phyloP scores from a whole-genome alignment of 2,113 vertebrate species.

The Catharus fuscescens region DNA sequence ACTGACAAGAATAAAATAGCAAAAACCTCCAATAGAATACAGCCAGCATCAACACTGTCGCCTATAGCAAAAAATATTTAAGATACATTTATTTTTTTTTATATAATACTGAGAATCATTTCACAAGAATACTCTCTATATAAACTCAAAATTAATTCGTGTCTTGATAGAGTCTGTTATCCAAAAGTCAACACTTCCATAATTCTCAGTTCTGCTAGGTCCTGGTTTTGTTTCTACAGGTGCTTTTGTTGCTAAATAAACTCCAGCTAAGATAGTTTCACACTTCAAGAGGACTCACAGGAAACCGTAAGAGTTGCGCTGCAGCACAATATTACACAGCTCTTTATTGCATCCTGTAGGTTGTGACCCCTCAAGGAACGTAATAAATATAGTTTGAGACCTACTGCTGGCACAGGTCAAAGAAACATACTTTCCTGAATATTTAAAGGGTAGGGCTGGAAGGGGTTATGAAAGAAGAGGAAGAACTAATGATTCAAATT shows the following conservation, averaged over 20 bases:
- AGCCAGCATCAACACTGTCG: background rate
- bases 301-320: background rate
- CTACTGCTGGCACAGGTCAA: background rate
- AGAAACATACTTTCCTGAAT: background rate
- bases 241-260: background rate
- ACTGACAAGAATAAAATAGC: background rate
- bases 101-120: background rate
- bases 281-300: background rate
- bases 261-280: background rate
- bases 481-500: background rate
- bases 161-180: background rate
- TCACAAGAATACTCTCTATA: background rate
- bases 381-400: background rate
- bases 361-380: background rate
- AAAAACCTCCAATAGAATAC: accelerated
- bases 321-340: background rate
- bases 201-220: background rate
- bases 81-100: background rate
- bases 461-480: background rate
- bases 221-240: background rate
- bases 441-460: background rate
- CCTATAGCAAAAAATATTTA: background rate
- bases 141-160: background rate
- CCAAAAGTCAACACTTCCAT: background rate
- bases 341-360: background rate